Percentiles rank a stretch among this genome's conserved stretches.
These are phyloP conservation scores for Amphiprion percula DNA, from an alignment of 2,113 vertebrate species.

Conservation along the genomic window DNA sequence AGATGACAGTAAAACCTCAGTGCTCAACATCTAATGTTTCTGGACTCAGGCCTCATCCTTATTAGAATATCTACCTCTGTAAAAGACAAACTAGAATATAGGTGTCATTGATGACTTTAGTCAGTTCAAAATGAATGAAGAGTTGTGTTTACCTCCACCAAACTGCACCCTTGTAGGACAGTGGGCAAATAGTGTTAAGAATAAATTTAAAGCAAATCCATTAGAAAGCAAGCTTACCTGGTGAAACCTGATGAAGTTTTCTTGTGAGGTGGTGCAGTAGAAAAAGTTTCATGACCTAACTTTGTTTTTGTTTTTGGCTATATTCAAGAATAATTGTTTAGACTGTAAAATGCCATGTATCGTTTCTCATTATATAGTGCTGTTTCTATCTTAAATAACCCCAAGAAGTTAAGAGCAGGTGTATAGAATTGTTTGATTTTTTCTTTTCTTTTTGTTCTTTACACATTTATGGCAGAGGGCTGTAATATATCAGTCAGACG, in stretches of 20 bases:
- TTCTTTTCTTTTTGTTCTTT: too few relatives aligned
- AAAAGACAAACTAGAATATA: not conserved
- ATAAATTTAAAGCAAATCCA: too few relatives aligned
- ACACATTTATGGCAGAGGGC: too few relatives aligned
- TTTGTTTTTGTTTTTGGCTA: not conserved
- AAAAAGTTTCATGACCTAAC: not conserved
- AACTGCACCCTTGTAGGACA: too few relatives aligned
- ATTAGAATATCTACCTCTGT: not conserved
- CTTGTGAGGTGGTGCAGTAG: not conserved
- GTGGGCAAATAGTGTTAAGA: too few relatives aligned
- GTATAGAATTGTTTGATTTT: too few relatives aligned
- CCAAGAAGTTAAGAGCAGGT: not conserved
- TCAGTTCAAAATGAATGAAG: not conserved
- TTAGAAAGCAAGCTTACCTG: not conserved
- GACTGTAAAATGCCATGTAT: not conserved
- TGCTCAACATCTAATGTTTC: not conserved
- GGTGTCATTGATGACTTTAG: not conserved
- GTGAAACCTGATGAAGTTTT: not conserved
- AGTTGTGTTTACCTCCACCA: too few relatives aligned
- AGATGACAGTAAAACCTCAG: conserved; percentile 36
- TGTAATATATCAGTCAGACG: too few relatives aligned
- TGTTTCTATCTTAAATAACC: not conserved
- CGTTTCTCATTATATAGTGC: not conserved
- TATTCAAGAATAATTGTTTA: not conserved
- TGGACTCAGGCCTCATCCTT: not conserved